Conservation (phyloP, 37 sponge, comb jelly and placozoan species). For the Halisarca cf. caerulea region DNA sequence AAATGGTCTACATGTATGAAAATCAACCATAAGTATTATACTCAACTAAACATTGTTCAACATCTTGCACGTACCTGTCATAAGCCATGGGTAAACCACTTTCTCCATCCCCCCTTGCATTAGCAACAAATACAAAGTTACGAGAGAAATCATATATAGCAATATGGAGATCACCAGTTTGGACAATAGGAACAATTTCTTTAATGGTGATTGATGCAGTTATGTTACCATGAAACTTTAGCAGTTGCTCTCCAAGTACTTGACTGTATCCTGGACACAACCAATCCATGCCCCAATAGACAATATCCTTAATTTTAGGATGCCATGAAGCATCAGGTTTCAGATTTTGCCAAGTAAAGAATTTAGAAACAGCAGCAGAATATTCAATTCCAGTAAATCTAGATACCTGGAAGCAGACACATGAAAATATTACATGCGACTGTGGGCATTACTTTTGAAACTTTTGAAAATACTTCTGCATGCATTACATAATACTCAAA, state of each 20-base stretch:
- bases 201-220: constrained; percentile 71
- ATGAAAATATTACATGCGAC: too few relatives aligned
- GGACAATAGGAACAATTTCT: constrained; percentile 78
- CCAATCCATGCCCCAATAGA: constrained; percentile 96
- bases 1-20: constrained; percentile 45
- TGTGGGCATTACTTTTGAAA: too few relatives aligned
- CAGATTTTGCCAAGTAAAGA: constrained; percentile 65
- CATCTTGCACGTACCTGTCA: constrained; percentile 70
- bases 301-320: constrained; percentile 64
- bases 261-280: constrained; percentile 80
- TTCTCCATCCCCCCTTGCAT: constrained; percentile 71
- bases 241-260: constrained; percentile 67
- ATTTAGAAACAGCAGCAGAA: constrained; percentile 72
- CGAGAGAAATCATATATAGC: constrained; percentile 78
- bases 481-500: too few relatives aligned
- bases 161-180: constrained; percentile 86
- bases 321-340: constrained; percentile 78
- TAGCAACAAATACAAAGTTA: constrained; percentile 59
- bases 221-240: constrained; percentile 73
- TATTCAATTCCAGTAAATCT: constrained; percentile 87
- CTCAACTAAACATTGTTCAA: too few relatives aligned
- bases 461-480: too few relatives aligned
- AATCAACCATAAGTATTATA: neutral
- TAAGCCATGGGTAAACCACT: constrained; percentile 71
- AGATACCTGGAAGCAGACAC: neutral